Conservation (phyloP, 2,113 vertebrate genomes). For the Eptesicus fuscus region DNA sequence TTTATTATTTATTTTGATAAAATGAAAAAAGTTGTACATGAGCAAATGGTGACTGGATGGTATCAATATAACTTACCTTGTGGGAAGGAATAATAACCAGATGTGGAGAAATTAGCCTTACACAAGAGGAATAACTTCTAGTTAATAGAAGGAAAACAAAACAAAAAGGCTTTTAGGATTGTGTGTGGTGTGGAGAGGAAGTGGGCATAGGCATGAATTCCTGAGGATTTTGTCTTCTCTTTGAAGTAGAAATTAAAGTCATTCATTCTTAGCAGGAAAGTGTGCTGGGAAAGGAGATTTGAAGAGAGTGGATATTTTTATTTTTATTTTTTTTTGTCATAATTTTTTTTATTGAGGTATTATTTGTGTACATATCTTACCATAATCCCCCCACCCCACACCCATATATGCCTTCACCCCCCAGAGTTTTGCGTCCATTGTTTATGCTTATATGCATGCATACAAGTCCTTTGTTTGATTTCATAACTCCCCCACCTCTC, state of each 20-base stretch:
- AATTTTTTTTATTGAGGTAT: no score
- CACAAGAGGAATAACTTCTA: background rate
- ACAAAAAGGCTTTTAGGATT: background rate
- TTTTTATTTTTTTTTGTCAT: no score
- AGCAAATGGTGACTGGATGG: background rate
- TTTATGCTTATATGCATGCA: no score
- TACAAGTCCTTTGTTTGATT: no score
- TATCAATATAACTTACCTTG: background rate
- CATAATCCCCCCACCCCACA: no score
- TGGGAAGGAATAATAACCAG: background rate
- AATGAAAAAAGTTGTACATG: background rate
- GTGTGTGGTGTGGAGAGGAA: fast-evolving
- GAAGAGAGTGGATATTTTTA: background rate
- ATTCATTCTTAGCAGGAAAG: background rate
- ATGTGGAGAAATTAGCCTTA: background rate
- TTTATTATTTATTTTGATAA: background rate
- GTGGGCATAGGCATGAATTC: background rate
- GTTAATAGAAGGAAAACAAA: fast-evolving
- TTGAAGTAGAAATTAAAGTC: background rate
- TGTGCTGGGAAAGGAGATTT: background rate
- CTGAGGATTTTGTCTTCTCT: background rate
- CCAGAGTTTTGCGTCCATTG: no score
- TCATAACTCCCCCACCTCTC: no score
- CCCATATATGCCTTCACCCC: no score
- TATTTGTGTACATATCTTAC: no score